Base-by-base conservation (phyloP, 2,797 vertebrate species). In the Botia almorhae region DNA sequence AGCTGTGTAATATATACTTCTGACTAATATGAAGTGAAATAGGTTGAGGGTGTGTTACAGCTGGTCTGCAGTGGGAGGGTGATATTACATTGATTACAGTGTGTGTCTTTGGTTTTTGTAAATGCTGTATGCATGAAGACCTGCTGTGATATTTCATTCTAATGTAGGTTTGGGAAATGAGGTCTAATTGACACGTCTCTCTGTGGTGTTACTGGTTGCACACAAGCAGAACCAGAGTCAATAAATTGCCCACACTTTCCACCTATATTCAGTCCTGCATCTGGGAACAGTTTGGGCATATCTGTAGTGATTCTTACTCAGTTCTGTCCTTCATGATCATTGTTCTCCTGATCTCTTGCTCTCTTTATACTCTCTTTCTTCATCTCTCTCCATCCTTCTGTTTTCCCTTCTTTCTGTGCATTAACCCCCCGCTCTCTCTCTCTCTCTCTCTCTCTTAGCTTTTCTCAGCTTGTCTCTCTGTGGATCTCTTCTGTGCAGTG, bases 141-240 rank as follows among this genome's bases (percentile, higher is more conserved):
- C 36, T 71, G 48, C 29, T 76, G 56, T 56, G 74, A 74, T 61
- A 36, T 80, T 69, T 33, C 58, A 84, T 33, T 33, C 33, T 33
- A 33, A 33, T 33, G 33, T 33, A 33, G 33, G 33, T 3, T 76
- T 76, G 81, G 53, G n/a, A 75, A 67, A 55, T 0, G 13, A 21
- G 13, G 63, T 16, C 16, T 33, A 33, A 33, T 5, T 33, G 33
- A 33, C 33, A 33, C 33, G 33, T 33, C 33, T 33, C 33, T 33
- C 33, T 33, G 3, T 33, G 33, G 33, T 33, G 33, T 33, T 33
- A 33, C 33, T 33, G 33, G 33, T 33, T 33, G 33, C 33, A 33
- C 33, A 33, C 33, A 33, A 33, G 33, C 33, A 33, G 4, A 33
- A 33, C 33, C 33, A 33, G 33, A 33, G 33, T 33, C 33, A 33